Evolutionary conservation across 2,888 invertebrate genomes (phyloP).

Genomic region (Trissonchulus sp.): DNA sequence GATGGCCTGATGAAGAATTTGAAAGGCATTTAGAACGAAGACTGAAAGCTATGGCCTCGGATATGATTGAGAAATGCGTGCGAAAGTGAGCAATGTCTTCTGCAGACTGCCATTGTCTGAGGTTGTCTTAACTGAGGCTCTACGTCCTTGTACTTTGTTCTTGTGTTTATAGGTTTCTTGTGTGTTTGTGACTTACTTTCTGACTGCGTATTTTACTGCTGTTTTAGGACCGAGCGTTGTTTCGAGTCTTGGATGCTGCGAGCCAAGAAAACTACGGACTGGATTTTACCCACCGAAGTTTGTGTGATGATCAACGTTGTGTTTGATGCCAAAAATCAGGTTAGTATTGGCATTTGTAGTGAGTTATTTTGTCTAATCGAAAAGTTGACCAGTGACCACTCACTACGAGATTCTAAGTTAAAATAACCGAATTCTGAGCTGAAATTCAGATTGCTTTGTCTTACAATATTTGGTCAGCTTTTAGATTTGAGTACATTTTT

Average conservation of each 20-base stretch:
- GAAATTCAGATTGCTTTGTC: too few species aligned
- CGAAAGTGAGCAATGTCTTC: slow-evolving; percentile 19
- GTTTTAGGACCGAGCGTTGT: slow-evolving; percentile 56
- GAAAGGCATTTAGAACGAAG: slow-evolving; percentile 90
- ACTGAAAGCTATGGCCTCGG: slow-evolving; percentile 92
- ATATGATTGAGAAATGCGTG: slow-evolving; percentile 95
- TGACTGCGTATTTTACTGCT: too few species aligned
- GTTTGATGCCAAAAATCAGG: slow-evolving; percentile 74
- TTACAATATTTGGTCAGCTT: too few species aligned
- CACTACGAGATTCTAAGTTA: too few species aligned
- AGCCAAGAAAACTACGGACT: slow-evolving; percentile 70
- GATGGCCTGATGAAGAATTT: slow-evolving; percentile 98
- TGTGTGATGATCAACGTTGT: slow-evolving; percentile 99
- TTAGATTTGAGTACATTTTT: too few species aligned
- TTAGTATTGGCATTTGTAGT: slow-evolving; percentile 19
- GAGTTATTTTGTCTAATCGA: too few species aligned
- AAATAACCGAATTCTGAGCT: too few species aligned
- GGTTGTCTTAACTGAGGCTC: too few species aligned
- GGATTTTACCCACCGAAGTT: slow-evolving; percentile 92
- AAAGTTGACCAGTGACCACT: too few species aligned
- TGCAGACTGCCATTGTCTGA: not conserved
- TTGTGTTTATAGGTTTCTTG: too few species aligned
- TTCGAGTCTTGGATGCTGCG: slow-evolving; percentile 65
- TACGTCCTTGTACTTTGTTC: too few species aligned
- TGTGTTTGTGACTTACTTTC: too few species aligned